Percentiles rank a stretch among this genome's conserved stretches.
Conservation (phyloP, 2,888 invertebrate genomes). For the Electrophaes corylata region DNA sequence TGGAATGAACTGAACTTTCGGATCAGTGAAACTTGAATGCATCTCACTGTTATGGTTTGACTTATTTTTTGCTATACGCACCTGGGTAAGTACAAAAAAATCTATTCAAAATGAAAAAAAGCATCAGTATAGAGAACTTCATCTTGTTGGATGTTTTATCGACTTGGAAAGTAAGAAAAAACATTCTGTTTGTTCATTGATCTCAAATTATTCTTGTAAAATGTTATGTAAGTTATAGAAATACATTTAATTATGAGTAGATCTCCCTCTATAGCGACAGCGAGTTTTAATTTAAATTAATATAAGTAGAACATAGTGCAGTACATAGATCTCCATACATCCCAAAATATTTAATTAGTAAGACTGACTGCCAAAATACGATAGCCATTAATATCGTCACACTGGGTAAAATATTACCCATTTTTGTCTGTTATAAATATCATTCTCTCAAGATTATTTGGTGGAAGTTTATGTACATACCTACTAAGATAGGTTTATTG, state of each 20-base stretch:
- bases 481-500: no score
- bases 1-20: slow-evolving; percentile 9
- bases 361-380: slow-evolving; percentile 55
- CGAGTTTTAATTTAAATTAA: slow-evolving; percentile 44
- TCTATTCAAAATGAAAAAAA: slow-evolving; percentile 37
- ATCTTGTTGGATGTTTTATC: slow-evolving; percentile 38
- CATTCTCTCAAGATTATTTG: slow-evolving; percentile 24
- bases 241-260: slow-evolving; percentile 68
- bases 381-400: slow-evolving; percentile 16
- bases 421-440: no score
- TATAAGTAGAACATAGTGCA: slow-evolving; percentile 39
- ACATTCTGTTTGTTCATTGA: slow-evolving; percentile 67
- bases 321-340: slow-evolving; percentile 72
- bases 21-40: slow-evolving; percentile 60
- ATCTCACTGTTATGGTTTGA: slow-evolving; percentile 57
- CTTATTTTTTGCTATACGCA: slow-evolving; percentile 63
- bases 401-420: not conserved
- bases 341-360: slow-evolving; percentile 61
- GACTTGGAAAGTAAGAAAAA: slow-evolving; percentile 54
- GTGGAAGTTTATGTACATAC: slow-evolving; percentile 21
- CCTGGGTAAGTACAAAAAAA: slow-evolving; percentile 64
- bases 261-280: slow-evolving; percentile 31
- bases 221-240: slow-evolving; percentile 62
- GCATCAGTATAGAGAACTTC: slow-evolving; percentile 22
- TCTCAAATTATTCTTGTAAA: slow-evolving; percentile 81